Percentiles rank a stretch among this genome's conserved stretches.
These are phyloP conservation scores for Zele albiditarsus DNA, from an alignment of 2,888 invertebrate species.

Conservation along the genomic window DNA sequence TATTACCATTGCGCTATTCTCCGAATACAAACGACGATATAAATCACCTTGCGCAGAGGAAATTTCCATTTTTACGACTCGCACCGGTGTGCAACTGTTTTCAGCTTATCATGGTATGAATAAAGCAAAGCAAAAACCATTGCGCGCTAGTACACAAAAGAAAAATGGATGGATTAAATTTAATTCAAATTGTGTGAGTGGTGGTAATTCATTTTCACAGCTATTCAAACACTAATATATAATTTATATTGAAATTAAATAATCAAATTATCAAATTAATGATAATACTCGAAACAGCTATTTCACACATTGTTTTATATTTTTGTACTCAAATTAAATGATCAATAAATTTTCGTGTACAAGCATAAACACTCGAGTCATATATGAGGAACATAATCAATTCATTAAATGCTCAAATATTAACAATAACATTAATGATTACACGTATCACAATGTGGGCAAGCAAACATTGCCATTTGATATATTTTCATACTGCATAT, in stretches of 20 bases:
- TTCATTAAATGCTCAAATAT: no score
- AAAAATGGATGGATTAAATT: not conserved
- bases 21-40: constrained; percentile 27
- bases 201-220: not conserved
- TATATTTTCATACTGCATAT: no score
- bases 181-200: constrained; percentile 1
- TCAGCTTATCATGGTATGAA: constrained; percentile 29
- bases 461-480: no score
- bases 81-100: constrained; percentile 30
- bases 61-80: constrained; percentile 35
- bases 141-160: not conserved
- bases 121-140: not conserved
- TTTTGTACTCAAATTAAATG: no score
- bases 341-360: no score
- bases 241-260: not conserved
- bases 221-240: not conserved
- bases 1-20: constrained; percentile 5
- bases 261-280: not conserved
- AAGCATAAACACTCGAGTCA: no score
- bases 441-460: no score
- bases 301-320: no score
- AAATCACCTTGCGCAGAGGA: constrained; percentile 26
- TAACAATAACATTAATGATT: no score
- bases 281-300: no score
- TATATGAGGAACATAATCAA: no score